Evolutionary conservation across 2,888 invertebrate species (phyloP).

Genomic region (Rhorus exstirpatorius): DNA sequence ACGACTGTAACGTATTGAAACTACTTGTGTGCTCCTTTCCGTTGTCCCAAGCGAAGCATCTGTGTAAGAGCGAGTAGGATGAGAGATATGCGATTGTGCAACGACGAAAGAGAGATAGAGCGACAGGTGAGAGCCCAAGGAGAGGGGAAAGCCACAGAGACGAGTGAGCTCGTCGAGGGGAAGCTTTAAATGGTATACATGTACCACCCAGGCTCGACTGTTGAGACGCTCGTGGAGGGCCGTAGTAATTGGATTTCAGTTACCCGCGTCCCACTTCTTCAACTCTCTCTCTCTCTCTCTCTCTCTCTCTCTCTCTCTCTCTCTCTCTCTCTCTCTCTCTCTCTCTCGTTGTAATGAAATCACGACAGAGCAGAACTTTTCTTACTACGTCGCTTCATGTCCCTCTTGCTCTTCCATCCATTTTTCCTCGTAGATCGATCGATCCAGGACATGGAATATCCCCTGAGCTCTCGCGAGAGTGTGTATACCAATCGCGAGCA

Average conservation of each 20-base stretch:
- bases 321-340: constrained; percentile 68
- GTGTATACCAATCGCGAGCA: constrained; percentile 10
- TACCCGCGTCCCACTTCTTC: constrained; percentile 60
- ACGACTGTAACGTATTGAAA: constrained; percentile 36
- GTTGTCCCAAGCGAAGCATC: constrained; percentile 38
- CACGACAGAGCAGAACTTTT: constrained; percentile 53
- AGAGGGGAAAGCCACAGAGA: constrained; percentile 39
- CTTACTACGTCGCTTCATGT: constrained; percentile 37
- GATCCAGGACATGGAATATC: constrained; percentile 23
- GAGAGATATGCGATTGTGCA: neutral
- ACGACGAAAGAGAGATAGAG: constrained; percentile 18
- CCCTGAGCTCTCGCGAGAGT: constrained; percentile 12
- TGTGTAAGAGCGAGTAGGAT: neutral
- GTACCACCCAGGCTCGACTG: constrained; percentile 48
- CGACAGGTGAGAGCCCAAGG: no score
- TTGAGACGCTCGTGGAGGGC: constrained; percentile 58
- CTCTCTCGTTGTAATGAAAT: constrained; percentile 60
- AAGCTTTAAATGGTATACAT: constrained; percentile 67
- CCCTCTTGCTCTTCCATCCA: constrained; percentile 15
- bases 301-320: constrained; percentile 58
- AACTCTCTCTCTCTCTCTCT: constrained; percentile 31
- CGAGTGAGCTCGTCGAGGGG: constrained; percentile 49
- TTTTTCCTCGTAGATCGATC: constrained; percentile 47
- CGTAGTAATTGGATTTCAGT: constrained; percentile 70
- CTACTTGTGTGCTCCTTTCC: constrained; percentile 33